phyloP scores from a whole-genome alignment of 2,797 vertebrate genomes.

The Sebastes alutus region DNA sequence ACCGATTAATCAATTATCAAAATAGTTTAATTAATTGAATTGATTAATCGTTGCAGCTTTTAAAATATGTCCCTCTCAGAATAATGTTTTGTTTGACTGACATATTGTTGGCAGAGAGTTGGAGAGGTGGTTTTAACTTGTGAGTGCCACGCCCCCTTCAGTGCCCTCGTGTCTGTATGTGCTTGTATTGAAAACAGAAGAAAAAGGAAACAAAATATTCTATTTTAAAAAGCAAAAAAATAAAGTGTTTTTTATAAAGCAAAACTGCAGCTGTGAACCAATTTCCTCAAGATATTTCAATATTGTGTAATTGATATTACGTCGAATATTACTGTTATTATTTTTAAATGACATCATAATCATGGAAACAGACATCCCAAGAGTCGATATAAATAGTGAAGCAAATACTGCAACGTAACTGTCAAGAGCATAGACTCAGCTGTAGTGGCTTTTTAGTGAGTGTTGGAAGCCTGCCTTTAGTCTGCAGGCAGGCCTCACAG shows the following conservation, averaged over 20 bases:
- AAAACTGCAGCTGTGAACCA: background rate
- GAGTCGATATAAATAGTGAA: background rate
- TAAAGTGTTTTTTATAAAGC: too few relatives aligned
- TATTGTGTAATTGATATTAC: background rate
- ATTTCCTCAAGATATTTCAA: background rate
- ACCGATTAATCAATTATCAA: too few relatives aligned
- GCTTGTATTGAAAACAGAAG: background rate
- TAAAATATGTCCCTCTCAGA: background rate
- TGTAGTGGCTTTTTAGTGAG: background rate
- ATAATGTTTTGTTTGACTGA: background rate
- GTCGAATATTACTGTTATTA: background rate
- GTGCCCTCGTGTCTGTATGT: background rate
- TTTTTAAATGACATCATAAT: background rate
- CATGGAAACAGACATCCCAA: background rate
- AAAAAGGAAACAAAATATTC: background rate
- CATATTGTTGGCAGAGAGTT: background rate
- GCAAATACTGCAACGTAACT: background rate
- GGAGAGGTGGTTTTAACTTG: background rate
- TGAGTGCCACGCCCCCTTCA: background rate
- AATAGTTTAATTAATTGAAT: too few relatives aligned
- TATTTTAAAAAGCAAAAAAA: background rate
- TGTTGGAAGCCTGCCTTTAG: background rate
- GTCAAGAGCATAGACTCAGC: background rate
- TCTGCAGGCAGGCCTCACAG: slow-evolving; percentile 6
- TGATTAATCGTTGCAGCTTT: background rate